These are phyloP conservation scores for Gymnocephalus cernua DNA, from an alignment of 2,113 vertebrate genomes.

Conservation along the genomic window DNA sequence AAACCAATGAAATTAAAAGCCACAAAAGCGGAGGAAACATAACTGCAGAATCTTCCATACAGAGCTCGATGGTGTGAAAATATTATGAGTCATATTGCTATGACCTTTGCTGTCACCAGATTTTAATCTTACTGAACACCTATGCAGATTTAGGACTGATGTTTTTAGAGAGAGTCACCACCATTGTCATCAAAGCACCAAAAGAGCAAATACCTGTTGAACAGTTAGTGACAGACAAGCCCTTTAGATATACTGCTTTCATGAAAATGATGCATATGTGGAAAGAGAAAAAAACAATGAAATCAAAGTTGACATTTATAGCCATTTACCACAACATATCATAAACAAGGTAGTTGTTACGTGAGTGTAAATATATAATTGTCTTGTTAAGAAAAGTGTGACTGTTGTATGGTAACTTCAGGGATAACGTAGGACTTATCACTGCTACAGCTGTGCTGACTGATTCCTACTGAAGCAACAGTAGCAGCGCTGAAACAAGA, in stretches of 20 bases:
- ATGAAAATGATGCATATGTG: neutral
- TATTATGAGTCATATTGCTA: neutral
- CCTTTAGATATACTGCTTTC: neutral
- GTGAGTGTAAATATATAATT: constrained; percentile 20
- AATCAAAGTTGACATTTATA: constrained; percentile 32
- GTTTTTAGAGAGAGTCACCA: too few species aligned
- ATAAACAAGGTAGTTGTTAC: constrained; percentile 8
- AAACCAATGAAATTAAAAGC: neutral
- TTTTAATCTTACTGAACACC: neutral
- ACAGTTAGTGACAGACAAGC: neutral
- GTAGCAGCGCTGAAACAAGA: constrained; percentile 27
- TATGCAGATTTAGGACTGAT: neutral
- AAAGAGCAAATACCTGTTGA: neutral
- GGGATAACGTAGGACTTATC: constrained; percentile 12
- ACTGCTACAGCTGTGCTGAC: constrained; percentile 3
- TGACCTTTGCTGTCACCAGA: neutral
- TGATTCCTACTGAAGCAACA: constrained; percentile 23
- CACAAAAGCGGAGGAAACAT: neutral
- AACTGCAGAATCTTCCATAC: neutral
- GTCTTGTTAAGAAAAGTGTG: constrained; percentile 24
- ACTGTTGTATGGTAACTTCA: constrained; percentile 1
- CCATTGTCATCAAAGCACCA: neutral
- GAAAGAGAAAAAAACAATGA: neutral
- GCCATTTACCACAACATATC: neutral
- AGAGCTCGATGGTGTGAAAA: neutral